Base-by-base conservation (phyloP, 2,888 invertebrate species). In the Deilephila elpenor region DNA sequence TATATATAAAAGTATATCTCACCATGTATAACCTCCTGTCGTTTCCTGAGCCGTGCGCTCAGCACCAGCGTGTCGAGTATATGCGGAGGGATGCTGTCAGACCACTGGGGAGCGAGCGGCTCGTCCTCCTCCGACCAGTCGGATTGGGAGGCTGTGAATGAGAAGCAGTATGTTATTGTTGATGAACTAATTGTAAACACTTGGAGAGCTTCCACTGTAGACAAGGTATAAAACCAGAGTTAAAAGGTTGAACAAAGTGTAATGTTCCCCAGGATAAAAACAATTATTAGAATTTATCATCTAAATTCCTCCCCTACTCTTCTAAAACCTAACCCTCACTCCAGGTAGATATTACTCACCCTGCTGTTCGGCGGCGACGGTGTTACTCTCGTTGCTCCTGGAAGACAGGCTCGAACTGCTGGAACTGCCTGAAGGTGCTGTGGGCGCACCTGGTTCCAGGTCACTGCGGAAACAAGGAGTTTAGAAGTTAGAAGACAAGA, bases 21-120 rank as follows among this genome's bases (percentile, higher is more conserved):
- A 95, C 95, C 95, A 74, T 95, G 95, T 79, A 95, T 95, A 71
- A 95, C 91, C 77, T 95, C 95, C 84, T 95, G 95, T 0, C 95
- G 87, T 76, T 95, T 95, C 80, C 95, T 80, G 32, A 91, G 86
- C 72, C 91, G 77, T 5, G 92, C 79, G 1, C 89, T 87, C 34
- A 95, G 87, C 7, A 88, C 84, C 70, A 94, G 84, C 1, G 89
- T 76, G 76, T 91, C 91, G n/a, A 93, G 82, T 4, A 91, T 84
- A 37, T 90, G 88, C 0, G 93, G 88, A 3, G 95, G 89, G 59
- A 95, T 85, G 74, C 90, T 93, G 80, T 93, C 93, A 0, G 92
- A 89, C 95, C 95, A 95, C 77, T 92, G 93, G 29, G 91, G 88
- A 0, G 93, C 90, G 11, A 93, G 83, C 0, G 91, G 92, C 76